These are phyloP conservation scores for Sturmia bella DNA, from an alignment of 2,888 invertebrate genomes.

Conservation along the genomic window DNA sequence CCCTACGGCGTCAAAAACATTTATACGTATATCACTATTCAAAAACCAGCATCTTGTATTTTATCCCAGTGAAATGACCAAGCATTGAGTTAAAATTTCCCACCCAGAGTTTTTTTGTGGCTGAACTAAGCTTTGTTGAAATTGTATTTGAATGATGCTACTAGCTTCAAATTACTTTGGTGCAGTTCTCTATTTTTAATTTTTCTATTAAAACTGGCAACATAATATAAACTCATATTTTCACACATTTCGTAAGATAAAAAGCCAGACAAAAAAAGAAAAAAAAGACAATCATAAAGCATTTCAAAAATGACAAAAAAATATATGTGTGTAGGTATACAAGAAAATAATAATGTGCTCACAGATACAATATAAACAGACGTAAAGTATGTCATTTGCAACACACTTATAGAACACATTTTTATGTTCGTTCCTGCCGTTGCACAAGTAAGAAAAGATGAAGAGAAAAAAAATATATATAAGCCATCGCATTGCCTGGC, in stretches of 20 bases:
- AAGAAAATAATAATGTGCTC: conserved; percentile 25
- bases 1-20: no score
- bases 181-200: conserved; percentile 9
- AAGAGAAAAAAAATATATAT: neutral
- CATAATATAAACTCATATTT: conserved; percentile 55
- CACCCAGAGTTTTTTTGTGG: neutral
- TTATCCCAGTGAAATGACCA: no score
- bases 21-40: no score
- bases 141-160: neutral
- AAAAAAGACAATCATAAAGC: conserved; percentile 4
- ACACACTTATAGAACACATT: conserved; percentile 53
- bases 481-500: conserved; percentile 8
- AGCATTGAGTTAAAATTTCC: neutral
- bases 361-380: conserved; percentile 15
- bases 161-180: conserved; percentile 2
- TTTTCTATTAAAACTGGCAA: conserved; percentile 31
- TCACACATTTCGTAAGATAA: conserved; percentile 55
- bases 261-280: conserved; percentile 1
- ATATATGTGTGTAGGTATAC: neutral
- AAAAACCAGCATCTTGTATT: no score
- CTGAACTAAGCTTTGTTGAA: conserved; percentile 1
- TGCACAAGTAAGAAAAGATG: conserved; percentile 15
- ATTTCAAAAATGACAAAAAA: conserved; percentile 9
- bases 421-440: neutral
- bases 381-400: conserved; percentile 67